Conservation (phyloP, 2,113 vertebrate species). For the Marcusenius ussheri region DNA sequence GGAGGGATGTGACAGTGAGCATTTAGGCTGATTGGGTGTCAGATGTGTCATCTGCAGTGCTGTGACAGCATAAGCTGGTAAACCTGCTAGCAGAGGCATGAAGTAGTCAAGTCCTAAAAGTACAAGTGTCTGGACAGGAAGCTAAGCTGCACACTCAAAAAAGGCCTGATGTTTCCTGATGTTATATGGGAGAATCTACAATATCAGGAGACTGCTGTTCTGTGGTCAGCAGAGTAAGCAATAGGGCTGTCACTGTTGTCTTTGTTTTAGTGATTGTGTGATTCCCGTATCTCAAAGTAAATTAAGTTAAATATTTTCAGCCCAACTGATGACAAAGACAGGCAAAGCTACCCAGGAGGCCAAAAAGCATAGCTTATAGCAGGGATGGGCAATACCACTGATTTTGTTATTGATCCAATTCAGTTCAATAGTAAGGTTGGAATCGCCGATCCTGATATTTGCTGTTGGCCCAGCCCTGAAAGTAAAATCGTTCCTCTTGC, state of each 20-base stretch:
- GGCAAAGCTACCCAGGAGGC: not conserved
- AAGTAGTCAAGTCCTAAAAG: not conserved
- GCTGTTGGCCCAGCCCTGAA: not conserved
- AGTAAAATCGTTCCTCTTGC: not conserved
- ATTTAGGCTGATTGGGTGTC: not conserved
- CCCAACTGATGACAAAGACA: not conserved
- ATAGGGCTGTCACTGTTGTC: not conserved
- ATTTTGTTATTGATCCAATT: not conserved
- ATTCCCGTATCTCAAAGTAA: not conserved
- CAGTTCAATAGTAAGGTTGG: not conserved
- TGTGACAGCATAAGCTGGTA: not conserved
- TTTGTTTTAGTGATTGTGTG: not conserved
- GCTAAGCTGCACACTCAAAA: not conserved
- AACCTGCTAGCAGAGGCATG: not conserved
- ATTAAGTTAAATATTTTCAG: not conserved
- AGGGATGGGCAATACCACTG: not conserved
- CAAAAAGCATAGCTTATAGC: not conserved
- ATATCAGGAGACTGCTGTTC: not conserved
- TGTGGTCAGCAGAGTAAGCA: not conserved
- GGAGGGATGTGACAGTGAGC: not conserved
- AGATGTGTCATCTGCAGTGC: not conserved
- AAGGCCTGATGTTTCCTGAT: not conserved
- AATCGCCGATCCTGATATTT: not conserved
- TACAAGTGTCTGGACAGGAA: not conserved
- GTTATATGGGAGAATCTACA: not conserved